phyloP scores from a whole-genome alignment of 53 echinoderm and acorn worm species.

The Holothuria leucospilota region DNA sequence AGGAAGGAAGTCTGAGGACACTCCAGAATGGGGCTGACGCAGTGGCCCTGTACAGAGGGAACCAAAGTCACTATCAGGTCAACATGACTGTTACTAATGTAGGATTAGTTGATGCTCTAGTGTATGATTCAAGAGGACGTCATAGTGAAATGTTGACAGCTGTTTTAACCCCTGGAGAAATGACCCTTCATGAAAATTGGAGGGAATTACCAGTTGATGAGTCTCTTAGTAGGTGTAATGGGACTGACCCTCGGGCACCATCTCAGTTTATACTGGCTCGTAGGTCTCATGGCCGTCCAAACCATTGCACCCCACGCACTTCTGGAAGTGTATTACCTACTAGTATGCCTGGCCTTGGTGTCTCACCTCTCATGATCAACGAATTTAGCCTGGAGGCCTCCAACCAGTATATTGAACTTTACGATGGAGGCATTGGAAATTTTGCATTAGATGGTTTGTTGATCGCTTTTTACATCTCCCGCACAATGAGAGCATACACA shows the following conservation, averaged over 20 bases:
- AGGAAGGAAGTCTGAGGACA: conserved; percentile 46
- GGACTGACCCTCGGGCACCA: conserved; percentile 65
- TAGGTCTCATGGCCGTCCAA: conserved; percentile 69
- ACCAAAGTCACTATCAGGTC: conserved; percentile 33
- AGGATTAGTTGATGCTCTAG: conserved; percentile 86
- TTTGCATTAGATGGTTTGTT: conserved; percentile 68
- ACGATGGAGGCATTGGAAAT: conserved; percentile 80
- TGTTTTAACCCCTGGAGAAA: conserved; percentile 77
- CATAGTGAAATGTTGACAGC: conserved; percentile 58
- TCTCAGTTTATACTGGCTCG: conserved; percentile 70
- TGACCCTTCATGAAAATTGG: conserved; percentile 69
- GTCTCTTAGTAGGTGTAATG: conserved; percentile 78
- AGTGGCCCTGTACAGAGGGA: conserved; percentile 75
- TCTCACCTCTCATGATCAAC: conserved; percentile 76
- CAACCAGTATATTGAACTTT: conserved; percentile 84
- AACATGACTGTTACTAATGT: conserved; percentile 70
- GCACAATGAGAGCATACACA: conserved; percentile 59
- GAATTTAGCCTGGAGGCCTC: conserved; percentile 71
- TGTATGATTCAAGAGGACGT: conserved; percentile 73
- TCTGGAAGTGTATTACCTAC: conserved; percentile 11
- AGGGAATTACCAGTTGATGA: conserved; percentile 67
- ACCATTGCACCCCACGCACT: conserved; percentile 56
- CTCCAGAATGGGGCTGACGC: conserved; percentile 89
- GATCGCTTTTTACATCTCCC: conserved; percentile 69
- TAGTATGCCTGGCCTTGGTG: conserved; percentile 39